Base-by-base conservation (phyloP, 2,797 vertebrate genomes). In the Intellagama lesueurii region DNA sequence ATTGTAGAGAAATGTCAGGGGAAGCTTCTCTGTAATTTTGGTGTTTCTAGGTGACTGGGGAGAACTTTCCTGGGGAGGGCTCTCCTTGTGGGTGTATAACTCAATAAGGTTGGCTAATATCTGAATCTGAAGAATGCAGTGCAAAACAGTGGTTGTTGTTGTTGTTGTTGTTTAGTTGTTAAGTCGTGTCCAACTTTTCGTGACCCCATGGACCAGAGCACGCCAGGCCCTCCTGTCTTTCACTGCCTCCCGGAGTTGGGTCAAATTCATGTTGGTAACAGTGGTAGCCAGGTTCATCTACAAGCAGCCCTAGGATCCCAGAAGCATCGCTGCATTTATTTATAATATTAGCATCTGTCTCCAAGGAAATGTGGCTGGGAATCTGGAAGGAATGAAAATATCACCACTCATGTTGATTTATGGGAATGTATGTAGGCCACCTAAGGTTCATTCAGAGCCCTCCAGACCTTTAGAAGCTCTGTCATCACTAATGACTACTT, bases 401-500 rank as follows among this genome's bases (percentile, higher is more conserved):
- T 79, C 12, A n/a, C 44, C 28, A 77, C 66, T 87, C 47, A 19
- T 76, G 69, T 82, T 82, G 89, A 87, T 90, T 78, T 77, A 77
- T 87, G 80, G 66, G 64, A 30, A 87, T n/a, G n/a, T 30, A 70
- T 32, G 44, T 3, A 56, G 72, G 28, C 47, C 89, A 77, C 72
- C 85, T 3, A 78, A 56, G 79, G 40, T 80, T 82, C 76, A 40
- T 9, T 19, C n/a, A 52, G 70, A 77, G 80, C 85, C 72, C 85
- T 70, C 49, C 60, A 83, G 85, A 87, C 85, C 83, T 78, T 44
- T 77, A 16, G 79, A 52, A 83, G 17, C 32, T 70, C 47, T 56
- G 79, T 44, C 89, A 77, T 86, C 72, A 70, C 72, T 90, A 90
- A 90, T 90, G 68, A 80, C 69, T 69, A 85, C 88, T 86, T 77